Evolutionary conservation across 2,113 vertebrate species (phyloP), one percentile per base, ranked within the genome.

Genomic region (Onychorhynchus coronatus): DNA sequence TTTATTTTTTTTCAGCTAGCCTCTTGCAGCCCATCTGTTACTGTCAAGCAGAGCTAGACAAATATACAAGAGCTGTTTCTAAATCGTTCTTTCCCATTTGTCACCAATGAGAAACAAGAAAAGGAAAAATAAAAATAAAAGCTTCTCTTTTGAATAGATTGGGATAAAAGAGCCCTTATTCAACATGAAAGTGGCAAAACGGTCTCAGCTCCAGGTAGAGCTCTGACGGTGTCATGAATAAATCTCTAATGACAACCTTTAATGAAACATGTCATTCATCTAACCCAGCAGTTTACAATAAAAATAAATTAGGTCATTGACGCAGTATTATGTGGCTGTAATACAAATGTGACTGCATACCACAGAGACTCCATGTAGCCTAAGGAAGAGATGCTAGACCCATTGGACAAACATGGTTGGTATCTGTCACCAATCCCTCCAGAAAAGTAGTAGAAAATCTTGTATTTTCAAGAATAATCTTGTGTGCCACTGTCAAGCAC

Each of bases 131-230:
- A 66, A 81, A 93, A 85, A 35, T 2, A 72, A 77, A 66, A 81
- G 18, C 8, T 88, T 95, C 27, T 79, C 14, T 85, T 76, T 47
- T 49, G 17, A 92, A 71, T 6, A 52, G 75, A 67, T 5, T 67
- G 70, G 82, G 83, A 81, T 75, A 56, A 77, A 91, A 75, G 75
- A 91, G 44, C 79, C 90, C 85, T 90, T 81, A 86, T 37, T 77
- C 79, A 31, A 3, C 14, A 20, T 59, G 68, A 74, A 65, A 82
- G 65, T 30, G 7, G 6, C 50, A 74, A 92, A 93, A 66, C 10
- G 17, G 49, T 85, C 65, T 86, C 71, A 59, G 91, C 75, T 90
- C 78, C 82, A 95, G 63, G 53, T 90, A 59, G 70, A 90, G 46
- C 56, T 94, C 81, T 61, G 58, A 82, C 28, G 62, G 37, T 14